Percentiles rank a stretch among this genome's conserved stretches.
Evolutionary conservation across 2,797 vertebrate species (phyloP).

Genomic region (Enoplosus armatus): DNA sequence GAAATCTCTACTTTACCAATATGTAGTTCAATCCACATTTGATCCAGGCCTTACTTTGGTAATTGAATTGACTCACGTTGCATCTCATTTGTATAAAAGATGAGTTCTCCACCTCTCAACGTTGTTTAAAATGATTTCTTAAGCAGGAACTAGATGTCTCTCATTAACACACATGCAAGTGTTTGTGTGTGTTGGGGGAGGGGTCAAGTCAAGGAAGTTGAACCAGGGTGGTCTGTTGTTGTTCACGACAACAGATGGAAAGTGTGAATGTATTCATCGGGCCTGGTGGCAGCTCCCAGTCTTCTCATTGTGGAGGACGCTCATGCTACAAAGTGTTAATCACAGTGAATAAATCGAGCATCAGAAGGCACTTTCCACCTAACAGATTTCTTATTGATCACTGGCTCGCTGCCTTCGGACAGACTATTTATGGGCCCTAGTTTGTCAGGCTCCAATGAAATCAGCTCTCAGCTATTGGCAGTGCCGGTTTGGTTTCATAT

Average conservation of each 20-base stretch:
- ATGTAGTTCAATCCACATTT: conserved; percentile 9
- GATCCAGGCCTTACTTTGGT: background rate
- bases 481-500: conserved; percentile 49
- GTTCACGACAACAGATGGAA: conserved; percentile 80
- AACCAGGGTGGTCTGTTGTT: conserved; percentile 77
- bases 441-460: conserved; percentile 61
- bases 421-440: conserved; percentile 52
- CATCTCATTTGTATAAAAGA: background rate
- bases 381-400: conserved; percentile 62
- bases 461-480: conserved; percentile 39
- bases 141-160: conserved; percentile 1
- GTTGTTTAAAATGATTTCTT: background rate
- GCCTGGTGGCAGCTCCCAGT: conserved; percentile 43
- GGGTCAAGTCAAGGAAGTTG: conserved; percentile 74
- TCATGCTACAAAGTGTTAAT: conserved; percentile 30
- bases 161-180: conserved; percentile 39
- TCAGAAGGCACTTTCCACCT: conserved; percentile 35
- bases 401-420: conserved; percentile 6
- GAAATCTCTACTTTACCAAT: conserved; percentile 18
- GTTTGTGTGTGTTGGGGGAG: conserved; percentile 66
- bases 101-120: background rate
- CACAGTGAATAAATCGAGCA: conserved; percentile 26
- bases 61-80: background rate
- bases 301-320: conserved; percentile 39
- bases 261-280: conserved; percentile 74